Conservation (phyloP, 2,888 invertebrate species). For the Tetragnatha montana region DNA sequence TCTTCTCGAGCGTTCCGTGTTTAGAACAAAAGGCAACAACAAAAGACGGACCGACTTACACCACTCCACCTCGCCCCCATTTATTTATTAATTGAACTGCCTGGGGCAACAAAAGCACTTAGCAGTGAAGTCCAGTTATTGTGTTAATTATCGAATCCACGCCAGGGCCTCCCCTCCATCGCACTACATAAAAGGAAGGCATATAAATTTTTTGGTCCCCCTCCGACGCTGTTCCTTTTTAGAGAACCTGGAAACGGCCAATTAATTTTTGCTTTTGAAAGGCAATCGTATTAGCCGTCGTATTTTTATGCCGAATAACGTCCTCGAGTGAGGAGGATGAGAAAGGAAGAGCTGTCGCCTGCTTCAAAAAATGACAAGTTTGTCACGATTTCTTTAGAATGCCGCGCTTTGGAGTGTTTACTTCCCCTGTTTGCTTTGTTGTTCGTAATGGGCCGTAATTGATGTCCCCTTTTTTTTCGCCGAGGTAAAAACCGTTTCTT, state of each 20-base stretch:
- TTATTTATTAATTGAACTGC: conserved; percentile 20
- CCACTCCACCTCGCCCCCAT: neutral
- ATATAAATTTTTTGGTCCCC: neutral
- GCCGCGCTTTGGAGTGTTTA: neutral
- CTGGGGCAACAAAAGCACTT: conserved; percentile 37
- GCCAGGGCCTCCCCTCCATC: conserved; percentile 11
- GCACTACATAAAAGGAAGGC: neutral
- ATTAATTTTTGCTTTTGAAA: conserved; percentile 31
- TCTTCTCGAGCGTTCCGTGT: no score
- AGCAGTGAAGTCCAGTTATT: conserved; percentile 26
- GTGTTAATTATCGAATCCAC: conserved; percentile 41
- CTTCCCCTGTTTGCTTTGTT: conserved; percentile 11
- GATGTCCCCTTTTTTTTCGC: neutral
- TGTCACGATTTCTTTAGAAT: neutral
- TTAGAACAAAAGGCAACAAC: neutral
- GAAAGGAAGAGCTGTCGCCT: neutral
- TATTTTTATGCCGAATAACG: conserved; percentile 16
- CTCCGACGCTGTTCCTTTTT: conserved; percentile 28
- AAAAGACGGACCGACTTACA: neutral
- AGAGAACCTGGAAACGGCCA: neutral
- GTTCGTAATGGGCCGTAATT: neutral
- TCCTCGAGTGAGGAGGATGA: neutral
- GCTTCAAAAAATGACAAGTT: neutral
- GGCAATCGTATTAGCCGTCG: conserved; percentile 21
- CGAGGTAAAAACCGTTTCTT: neutral